Evolutionary conservation across 2,888 invertebrate genomes (phyloP), one percentile per base, ranked within the genome.

Genomic region (Cryptops parisi): DNA sequence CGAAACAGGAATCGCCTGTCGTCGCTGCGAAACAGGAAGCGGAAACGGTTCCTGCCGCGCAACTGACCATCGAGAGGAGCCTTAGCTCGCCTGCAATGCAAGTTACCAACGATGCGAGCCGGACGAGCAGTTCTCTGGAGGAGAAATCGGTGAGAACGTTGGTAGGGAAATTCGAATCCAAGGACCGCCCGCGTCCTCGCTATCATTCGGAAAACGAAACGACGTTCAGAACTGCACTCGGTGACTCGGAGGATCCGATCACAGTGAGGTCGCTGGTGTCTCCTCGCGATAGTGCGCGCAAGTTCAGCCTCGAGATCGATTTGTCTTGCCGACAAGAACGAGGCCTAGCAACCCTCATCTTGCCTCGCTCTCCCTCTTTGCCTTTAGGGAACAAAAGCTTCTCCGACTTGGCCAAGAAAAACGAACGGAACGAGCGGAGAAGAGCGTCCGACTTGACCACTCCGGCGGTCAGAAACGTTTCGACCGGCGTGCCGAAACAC

Each of bases 111-210:
- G 43, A 17, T 9, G 17, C 6, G 17, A 9, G 6, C 9, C 33
- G 15, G 15, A 33, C 33, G 15, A 33, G 33, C 15, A 6, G 9
- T 33, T 6, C 22, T n/a, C 3, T 23, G 60, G 79, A 80, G 64
- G 82, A 82, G 63, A 66, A 79, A 59, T 84, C 82, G 57, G 82
- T 86, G 58, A 79, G 79, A 65, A 80, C 79, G 58, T 69, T 86
- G 61, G 83, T 85, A 55, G 84, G 79, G 57, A 79, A 81, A 61
- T 85, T 84, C 70, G 84, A 84, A 64, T 70, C 71, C n/a, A 58
- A 57, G 33, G 61, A 59, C 17, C 48, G 55, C 24, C 55, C 55
- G 22, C 39, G 56, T 23, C 54, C 59, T 17, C 57, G 61, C 23
- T 59, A 62, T 17, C 54, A 56, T 21, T 64, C 63, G 2, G 62